Percentiles rank a stretch among this genome's conserved stretches.
Evolutionary conservation across 2,113 vertebrate species (phyloP).

Genomic region (Malaclemys terrapin): DNA sequence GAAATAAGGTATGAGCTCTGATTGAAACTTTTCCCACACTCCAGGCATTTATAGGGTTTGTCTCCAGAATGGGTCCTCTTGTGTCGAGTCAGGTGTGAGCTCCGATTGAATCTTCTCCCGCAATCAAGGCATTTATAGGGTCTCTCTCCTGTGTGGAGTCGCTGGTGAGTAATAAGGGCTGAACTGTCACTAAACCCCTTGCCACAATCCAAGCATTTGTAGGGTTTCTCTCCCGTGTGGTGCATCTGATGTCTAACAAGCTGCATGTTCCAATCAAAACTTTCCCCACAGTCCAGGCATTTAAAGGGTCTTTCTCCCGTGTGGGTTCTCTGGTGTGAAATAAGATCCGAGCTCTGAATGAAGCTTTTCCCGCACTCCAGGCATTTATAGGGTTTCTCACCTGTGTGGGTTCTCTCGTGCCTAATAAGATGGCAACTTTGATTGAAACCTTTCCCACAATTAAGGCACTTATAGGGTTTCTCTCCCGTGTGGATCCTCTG

Average conservation of each 20-base stretch:
- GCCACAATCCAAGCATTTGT: background rate
- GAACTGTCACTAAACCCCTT: too few relatives aligned
- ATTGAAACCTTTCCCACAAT: background rate
- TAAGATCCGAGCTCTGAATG: background rate
- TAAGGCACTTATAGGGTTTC: background rate
- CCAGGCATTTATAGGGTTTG: background rate
- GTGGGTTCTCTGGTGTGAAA: background rate
- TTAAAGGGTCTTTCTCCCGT: background rate
- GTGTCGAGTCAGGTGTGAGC: background rate
- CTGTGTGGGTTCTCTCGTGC: background rate
- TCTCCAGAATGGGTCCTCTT: background rate
- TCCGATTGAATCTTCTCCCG: too few relatives aligned
- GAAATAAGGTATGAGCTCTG: background rate
- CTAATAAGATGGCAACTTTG: background rate
- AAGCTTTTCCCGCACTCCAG: background rate
- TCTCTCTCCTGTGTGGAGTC: too few relatives aligned
- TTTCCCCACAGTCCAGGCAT: background rate
- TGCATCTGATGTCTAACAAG: background rate
- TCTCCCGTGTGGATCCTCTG: background rate
- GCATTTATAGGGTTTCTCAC: background rate
- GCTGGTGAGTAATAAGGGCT: too few relatives aligned
- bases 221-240: background rate
- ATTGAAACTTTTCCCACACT: background rate
- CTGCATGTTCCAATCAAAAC: background rate
- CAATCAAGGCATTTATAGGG: too few relatives aligned